A percentile compares a stretch with the other conserved stretches of the same genome.
phyloP scores from a whole-genome alignment of 2,113 vertebrate species.

The Scomber colias region DNA sequence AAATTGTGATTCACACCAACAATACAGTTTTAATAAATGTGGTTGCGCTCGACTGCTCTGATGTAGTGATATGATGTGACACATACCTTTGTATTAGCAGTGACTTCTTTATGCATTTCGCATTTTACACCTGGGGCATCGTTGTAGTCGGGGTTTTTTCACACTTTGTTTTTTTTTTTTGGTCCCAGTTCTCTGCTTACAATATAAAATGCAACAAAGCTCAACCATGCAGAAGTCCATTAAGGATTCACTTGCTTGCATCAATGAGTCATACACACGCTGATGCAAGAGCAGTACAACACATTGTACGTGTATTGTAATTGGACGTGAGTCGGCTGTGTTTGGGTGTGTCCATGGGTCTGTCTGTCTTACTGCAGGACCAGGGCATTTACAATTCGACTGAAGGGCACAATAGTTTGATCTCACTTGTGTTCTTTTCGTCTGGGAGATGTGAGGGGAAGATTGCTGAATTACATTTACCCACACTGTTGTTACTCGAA shows the following conservation, averaged over 20 bases:
- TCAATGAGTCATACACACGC: background rate
- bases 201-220: conserved; percentile 26
- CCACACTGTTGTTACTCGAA: conserved; percentile 47
- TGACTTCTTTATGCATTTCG: background rate
- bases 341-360: background rate
- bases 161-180: background rate
- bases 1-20: too few relatives aligned
- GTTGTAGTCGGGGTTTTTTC: too few relatives aligned
- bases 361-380: conserved; percentile 14
- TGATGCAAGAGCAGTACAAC: conserved; percentile 34
- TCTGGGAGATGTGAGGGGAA: conserved; percentile 32
- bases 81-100: background rate
- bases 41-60: too few relatives aligned
- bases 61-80: background rate
- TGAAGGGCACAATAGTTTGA: conserved; percentile 34
- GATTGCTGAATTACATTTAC: conserved; percentile 53
- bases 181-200: background rate
- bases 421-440: conserved; percentile 31
- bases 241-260: conserved; percentile 13
- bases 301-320: background rate
- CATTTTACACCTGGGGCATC: background rate
- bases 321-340: background rate
- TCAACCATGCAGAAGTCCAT: conserved; percentile 21
- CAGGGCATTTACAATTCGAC: conserved; percentile 8
- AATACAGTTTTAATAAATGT: too few relatives aligned